Evolutionary conservation across 1,140 invertebrate species (phyloP), one percentile per base, ranked within the genome.

Genomic region (Scaptodrosophila lebanonensis): DNA sequence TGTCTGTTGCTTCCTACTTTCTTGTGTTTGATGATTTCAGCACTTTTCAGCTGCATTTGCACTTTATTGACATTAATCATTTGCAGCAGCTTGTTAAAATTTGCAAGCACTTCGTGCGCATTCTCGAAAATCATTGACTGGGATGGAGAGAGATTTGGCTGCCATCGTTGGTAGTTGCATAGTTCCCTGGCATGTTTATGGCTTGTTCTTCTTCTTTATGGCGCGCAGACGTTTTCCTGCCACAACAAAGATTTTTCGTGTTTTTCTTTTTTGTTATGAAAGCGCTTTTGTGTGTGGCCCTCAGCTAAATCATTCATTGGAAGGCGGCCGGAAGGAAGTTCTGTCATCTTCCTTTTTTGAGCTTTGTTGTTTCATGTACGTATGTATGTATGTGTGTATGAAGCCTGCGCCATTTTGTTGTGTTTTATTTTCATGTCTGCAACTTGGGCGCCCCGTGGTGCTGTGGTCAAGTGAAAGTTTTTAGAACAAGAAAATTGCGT

Each of bases 1-100:
- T 12, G 7, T 30, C 11, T 47, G 44, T 17, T 18, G 30, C 30
- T 20, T 12, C 43, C 32, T 15, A n/a, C 29, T 16, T n/a, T 30
- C 32, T 47, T 52, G 60, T 56, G 54, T 65, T 60, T 66, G 32
- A 58, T 63, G 65, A 65, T 48, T 63, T 58, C 44, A 57, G 44
- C 35, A 30, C 63, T 66, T 70, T 63, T 30, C 27, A 50, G 43
- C 42, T 60, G 56, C 43, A 20, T 53, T 48, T 36, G 43, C 56
- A 49, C 38, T 75, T 66, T 79, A 79, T 79, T 79, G 75, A 82
- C 75, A 79, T 79, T 79, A 79, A 79, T 79, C 75, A 79, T 79
- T 79, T 35, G 61, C 75, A 68, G 53, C 27, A 35, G 56, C 75
- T 75, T 75, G 69, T 56, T 65, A 68, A 82, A 82, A 82, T 69